A percentile compares a stretch with the other conserved stretches of the same genome.
phyloP scores from a whole-genome alignment of 2,113 vertebrate species.

The Perognathus longimembris region DNA sequence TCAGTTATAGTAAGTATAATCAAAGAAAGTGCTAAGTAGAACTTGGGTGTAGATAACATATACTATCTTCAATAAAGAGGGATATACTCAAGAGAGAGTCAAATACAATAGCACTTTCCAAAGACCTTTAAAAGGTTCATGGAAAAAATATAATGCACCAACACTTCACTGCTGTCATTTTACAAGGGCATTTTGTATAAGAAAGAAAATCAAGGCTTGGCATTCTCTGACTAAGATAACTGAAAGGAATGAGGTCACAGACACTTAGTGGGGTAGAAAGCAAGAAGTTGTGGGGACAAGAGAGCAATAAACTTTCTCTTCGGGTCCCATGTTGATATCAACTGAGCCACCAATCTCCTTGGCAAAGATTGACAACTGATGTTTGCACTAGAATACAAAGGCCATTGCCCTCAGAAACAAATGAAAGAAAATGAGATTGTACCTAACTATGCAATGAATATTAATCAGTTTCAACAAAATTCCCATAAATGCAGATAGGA shows the following conservation, averaged over 20 bases:
- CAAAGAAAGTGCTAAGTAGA: background rate
- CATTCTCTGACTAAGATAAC: background rate
- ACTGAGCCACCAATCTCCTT: constrained; percentile 52
- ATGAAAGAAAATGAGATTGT: constrained; percentile 44
- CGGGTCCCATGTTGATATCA: constrained; percentile 37
- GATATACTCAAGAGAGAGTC: background rate
- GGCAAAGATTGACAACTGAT: constrained; percentile 42
- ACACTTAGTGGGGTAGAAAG: background rate
- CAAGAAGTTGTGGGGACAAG: background rate
- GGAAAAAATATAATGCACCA: background rate
- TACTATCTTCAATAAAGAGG: background rate
- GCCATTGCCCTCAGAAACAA: background rate
- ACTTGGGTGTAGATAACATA: background rate
- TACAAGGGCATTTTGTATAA: constrained; percentile 37
- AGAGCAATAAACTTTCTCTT: constrained; percentile 7
- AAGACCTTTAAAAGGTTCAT: background rate
- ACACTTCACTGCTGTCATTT: constrained; percentile 16
- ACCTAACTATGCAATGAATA: constrained; percentile 24
- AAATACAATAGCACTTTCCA: background rate
- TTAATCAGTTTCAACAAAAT: constrained; percentile 31
- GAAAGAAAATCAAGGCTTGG: background rate
- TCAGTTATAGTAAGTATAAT: background rate
- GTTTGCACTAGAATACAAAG: background rate
- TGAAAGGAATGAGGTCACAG: background rate
- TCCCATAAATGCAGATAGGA: background rate